Evolutionary conservation across 2,888 invertebrate species (phyloP), one percentile per base, ranked within the genome.

Genomic region (Chrysolina oricalcia): DNA sequence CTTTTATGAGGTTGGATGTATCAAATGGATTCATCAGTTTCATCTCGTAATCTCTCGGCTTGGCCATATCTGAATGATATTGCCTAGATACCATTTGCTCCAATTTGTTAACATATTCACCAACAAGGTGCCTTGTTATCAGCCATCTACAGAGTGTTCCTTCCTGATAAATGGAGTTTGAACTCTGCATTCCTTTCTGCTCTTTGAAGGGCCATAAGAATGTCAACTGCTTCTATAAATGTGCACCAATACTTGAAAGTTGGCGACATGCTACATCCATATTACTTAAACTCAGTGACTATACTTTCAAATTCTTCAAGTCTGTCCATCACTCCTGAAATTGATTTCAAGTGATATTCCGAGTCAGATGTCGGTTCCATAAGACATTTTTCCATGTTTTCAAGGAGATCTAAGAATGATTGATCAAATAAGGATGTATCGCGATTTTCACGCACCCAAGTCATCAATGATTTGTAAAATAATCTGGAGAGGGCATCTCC

Each of bases 11-110:
- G 48, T 48, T 48, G 48, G 48, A 48, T 48, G 48, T 48, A 48
- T 48, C 48, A 48, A 48, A 48, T 48, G 48, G 48, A 48, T 48
- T 48, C 48, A 48, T 48, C 48, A 48, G 48, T 48, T 48, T 48
- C 48, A 48, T 48, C 48, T 48, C 48, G 48, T 48, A 48, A 48
- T 48, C 48, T 48, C 48, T 48, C 48, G 48, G 48, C 48, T 48
- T 48, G 48, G 48, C 48, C 48, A 48, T 48, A 48, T 48, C 48
- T 48, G 48, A 48, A 48, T 48, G 48, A 48, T 48, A n/a, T 17
- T 48, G 13, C 17, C 48, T 48, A 48, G 17, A 48, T 48, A 17
- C 48, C 48, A 48, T 48, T 48, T 17, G 48, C 48, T 48, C n/a
- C 48, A 48, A 48, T 48, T 48, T 17, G 48, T 48, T 48, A 48